Base-by-base conservation (phyloP, 2,113 vertebrate species). In the Menidia beryllina region DNA sequence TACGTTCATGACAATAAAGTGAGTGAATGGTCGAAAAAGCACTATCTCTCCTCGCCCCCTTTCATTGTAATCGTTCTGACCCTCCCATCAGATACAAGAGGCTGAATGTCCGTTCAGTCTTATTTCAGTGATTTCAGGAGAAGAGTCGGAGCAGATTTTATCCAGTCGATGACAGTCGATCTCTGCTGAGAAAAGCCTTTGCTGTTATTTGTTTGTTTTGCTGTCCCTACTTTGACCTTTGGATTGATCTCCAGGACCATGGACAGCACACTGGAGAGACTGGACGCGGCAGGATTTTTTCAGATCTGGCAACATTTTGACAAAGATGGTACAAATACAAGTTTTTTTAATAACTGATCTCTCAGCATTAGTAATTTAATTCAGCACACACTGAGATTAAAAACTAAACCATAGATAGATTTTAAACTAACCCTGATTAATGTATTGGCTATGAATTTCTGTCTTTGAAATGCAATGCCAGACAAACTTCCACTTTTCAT, bases 1-100 rank as follows among this genome's bases (percentile, higher is more conserved):
- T 95, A 92, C 94, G 95, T 95, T 96, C 95, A 93, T 94, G 93
- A 84, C 94, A 96, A 96, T 97, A 96, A 94, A 95, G 61, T 20
- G 45, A 62, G 94, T 94, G 93, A 92, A 91, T 93, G 91, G 73
- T 89, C 72, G 47, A 9, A 0, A 9, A 3, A 14, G 10, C 41
- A 15, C 20, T 21, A n/a, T 45, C 49, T 11, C 23, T 23, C 20
- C 14, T 0, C 20, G 6, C 20, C 8, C 43, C 13, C 27, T 3
- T 41, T 25, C 34, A 13, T 23, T 36, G 12, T 23, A 20, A 23
- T 38, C 17, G 23, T 19, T 27, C 14, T 19, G 13, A 20, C 20
- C 56, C 14, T 23, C 43, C 20, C 71, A 38, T 63, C 30, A 3
- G 52, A 62, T 20, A 76, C 12, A 9, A 76, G 62, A 67, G 21